Conservation (phyloP, 2,888 invertebrate species). For the Caenorhabditis panamensis region DNA sequence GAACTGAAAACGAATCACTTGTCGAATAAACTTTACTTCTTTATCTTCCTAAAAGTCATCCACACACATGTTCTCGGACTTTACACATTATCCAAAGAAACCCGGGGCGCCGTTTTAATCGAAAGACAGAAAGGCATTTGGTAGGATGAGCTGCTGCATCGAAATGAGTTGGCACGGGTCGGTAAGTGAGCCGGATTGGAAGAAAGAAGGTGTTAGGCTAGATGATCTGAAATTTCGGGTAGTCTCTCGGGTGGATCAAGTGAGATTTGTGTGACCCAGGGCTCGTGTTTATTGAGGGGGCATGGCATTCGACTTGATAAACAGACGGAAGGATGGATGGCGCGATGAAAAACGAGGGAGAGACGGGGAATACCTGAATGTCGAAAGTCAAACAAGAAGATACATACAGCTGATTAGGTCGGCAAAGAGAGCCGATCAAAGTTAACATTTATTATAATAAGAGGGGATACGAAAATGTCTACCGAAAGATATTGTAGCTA, state of each 20-base stretch:
- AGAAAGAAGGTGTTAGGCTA: not conserved
- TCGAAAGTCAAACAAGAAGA: slow-evolving; percentile 48
- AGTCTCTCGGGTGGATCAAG: not conserved
- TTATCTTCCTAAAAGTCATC: not conserved
- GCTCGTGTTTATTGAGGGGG: slow-evolving; percentile 6
- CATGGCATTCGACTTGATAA: no score
- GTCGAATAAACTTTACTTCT: not conserved
- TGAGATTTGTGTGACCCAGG: slow-evolving; percentile 33
- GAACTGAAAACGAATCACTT: not conserved
- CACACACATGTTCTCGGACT: slow-evolving; percentile 4
- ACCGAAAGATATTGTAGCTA: not conserved
- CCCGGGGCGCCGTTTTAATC: not conserved
- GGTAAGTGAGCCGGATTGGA: slow-evolving; percentile 2
- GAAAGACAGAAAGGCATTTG: slow-evolving; percentile 7
- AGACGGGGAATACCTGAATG: slow-evolving; percentile 45
- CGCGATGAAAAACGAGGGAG: slow-evolving; percentile 25
- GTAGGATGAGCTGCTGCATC: not conserved
- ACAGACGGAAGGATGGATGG: slow-evolving; percentile 30
- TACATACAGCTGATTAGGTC: slow-evolving; percentile 10
- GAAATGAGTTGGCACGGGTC: not conserved
- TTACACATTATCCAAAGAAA: slow-evolving; percentile 2
- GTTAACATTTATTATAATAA: no score
- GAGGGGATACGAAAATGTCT: no score
- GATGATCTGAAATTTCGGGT: not conserved
- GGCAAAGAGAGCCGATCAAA: not conserved